Evolutionary conservation across 2,888 invertebrate species (phyloP), one percentile per base, ranked within the genome.

Genomic region (Tupiocoris notatus): DNA sequence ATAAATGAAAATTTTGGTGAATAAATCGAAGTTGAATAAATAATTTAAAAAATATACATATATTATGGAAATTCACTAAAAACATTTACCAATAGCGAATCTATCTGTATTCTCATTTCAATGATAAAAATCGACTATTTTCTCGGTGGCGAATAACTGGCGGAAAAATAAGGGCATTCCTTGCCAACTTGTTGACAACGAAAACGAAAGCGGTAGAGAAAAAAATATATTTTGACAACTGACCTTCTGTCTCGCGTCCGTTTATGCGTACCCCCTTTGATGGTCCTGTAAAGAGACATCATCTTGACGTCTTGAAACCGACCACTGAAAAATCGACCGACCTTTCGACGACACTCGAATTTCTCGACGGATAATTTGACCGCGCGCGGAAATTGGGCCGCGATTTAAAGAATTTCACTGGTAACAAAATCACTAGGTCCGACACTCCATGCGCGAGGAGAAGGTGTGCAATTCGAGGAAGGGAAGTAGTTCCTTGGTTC

Each of bases 211-310:
- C 39, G 12, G 12, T 3, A 39, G 39, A 39, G 12, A 39, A n/a
- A n/a, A n/a, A n/a, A n/a, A n/a, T n/a, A n/a, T n/a, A 59, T 59
- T n/a, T 59, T 20, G 59, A 9, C 6, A 9, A 20, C 79, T 79
- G 79, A 86, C 86, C 87, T 87, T 84, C 87, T 84, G 81, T 87
- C 87, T 70, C 87, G 83, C 82, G 85, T 85, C 81, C 87, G 84
- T 81, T 86, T 87, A 22, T 86, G 83, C 0, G 87, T 86, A 68
- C 86, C 85, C 23, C 87, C 87, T 80, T 87, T 87, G 75, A 87
- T 86, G 83, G 87, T 87, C 83, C 87, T 83, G 81, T 87, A 87
- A 67, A 87, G 77, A 81, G 87, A 87, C 87, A 87, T 87, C 87
- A 87, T 87, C 81, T 86, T 87, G 84, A 80, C 73, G 63, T 58